Evolutionary conservation across 1,140 invertebrate species (phyloP).

Genomic region (Theocolax elegans): DNA sequence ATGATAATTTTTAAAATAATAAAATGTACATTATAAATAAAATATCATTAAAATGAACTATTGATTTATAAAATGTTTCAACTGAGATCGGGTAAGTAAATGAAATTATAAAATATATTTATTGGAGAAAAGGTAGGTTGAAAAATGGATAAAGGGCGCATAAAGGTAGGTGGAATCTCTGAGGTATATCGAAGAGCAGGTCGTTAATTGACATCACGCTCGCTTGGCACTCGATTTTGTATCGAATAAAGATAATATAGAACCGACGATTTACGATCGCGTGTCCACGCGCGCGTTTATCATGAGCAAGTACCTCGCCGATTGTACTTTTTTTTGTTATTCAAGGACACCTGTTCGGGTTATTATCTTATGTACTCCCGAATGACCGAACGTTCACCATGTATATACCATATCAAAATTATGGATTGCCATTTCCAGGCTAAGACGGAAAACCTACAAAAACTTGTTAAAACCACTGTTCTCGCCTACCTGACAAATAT

Average conservation of each 20-base stretch:
- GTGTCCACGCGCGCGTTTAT: background rate
- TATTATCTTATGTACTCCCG: background rate
- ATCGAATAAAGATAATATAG: constrained; percentile 23
- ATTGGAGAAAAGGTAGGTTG: too few species aligned
- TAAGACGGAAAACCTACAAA: background rate
- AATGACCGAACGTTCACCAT: background rate
- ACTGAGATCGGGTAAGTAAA: too few species aligned
- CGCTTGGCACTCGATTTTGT: constrained; percentile 7
- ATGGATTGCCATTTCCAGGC: background rate
- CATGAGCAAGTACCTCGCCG: background rate
- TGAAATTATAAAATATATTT: too few species aligned
- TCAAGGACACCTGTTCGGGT: background rate
- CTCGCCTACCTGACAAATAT: background rate
- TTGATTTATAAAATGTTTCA: too few species aligned
- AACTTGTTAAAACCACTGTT: background rate
- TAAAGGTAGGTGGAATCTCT: background rate
- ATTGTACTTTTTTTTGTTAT: background rate
- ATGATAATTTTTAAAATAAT: too few species aligned
- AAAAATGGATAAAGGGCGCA: too few species aligned
- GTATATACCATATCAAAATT: background rate
- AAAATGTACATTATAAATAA: too few species aligned
- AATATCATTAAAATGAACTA: too few species aligned
- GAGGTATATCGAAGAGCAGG: background rate
- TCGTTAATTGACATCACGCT: background rate
- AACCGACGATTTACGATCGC: constrained; percentile 23